These are phyloP conservation scores for Sebastes wilsoni DNA, from an alignment of 2,797 vertebrate genomes.

Conservation along the genomic window DNA sequence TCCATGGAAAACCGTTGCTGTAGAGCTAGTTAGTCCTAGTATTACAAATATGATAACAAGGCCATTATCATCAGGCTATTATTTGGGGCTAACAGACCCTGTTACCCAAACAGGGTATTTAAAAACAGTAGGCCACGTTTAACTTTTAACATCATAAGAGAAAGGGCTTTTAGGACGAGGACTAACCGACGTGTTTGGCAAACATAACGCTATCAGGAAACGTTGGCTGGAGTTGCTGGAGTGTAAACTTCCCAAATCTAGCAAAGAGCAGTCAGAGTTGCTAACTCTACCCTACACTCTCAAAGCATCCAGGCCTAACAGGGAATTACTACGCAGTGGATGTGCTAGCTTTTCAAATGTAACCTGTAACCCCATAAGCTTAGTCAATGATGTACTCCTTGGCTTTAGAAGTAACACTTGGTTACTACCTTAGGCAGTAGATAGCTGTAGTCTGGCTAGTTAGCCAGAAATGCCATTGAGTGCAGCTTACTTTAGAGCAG, in stretches of 20 bases:
- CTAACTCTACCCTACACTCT: not conserved
- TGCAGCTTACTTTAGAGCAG: not conserved
- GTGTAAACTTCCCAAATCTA: not conserved
- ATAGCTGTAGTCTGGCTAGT: not conserved
- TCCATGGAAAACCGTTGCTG: not conserved
- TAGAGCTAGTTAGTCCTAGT: not conserved
- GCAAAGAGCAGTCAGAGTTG: not conserved
- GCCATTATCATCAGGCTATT: not conserved
- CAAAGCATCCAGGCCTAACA: not conserved
- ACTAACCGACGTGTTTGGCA: too few species aligned
- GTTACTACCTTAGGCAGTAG: not conserved
- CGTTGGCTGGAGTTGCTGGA: not conserved
- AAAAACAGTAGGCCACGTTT: not conserved
- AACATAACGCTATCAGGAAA: too few species aligned
- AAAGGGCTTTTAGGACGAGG: not conserved
- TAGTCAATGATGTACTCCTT: not conserved
- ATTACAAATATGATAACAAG: not conserved
- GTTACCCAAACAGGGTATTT: not conserved
- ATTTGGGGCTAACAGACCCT: not conserved
- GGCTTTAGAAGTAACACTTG: not conserved
- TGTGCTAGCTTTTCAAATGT: not conserved
- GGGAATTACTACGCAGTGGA: not conserved
- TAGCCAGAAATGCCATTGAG: not conserved
- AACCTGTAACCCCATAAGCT: not conserved
- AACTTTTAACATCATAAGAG: not conserved